Conservation (phyloP, 2,113 vertebrate species). For the Carlito syrichta region DNA sequence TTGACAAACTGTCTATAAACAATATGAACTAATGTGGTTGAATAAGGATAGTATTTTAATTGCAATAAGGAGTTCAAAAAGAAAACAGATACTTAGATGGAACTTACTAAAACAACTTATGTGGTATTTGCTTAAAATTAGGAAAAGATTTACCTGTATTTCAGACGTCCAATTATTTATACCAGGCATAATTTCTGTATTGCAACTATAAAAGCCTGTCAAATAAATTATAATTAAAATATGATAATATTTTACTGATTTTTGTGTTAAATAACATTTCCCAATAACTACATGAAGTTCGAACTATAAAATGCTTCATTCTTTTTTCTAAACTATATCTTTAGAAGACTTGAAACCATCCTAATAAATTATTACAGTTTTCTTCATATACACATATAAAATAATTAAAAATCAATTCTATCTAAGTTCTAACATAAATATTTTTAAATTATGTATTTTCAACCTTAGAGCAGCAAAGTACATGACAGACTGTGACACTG, state of each 20-base stretch:
- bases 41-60: neutral
- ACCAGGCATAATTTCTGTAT: slow-evolving; percentile 98
- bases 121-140: slow-evolving; percentile 5
- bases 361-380: neutral
- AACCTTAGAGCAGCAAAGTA: neutral
- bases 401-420: slow-evolving; percentile 1
- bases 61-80: neutral
- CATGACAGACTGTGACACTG: neutral
- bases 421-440: neutral
- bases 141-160: slow-evolving; percentile 88
- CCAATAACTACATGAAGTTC: neutral
- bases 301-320: neutral
- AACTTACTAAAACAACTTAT: neutral
- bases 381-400: neutral
- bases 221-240: slow-evolving; percentile 58
- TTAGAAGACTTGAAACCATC: neutral
- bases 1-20: neutral
- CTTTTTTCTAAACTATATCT: neutral
- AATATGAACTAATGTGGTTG: neutral
- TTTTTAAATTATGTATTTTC: neutral
- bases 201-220: slow-evolving; percentile 97
- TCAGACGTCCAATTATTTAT: slow-evolving; percentile 97
- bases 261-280: neutral
- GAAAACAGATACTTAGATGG: neutral
- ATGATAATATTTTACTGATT: neutral